These are phyloP conservation scores for Cydia amplana DNA, from an alignment of 1,140 invertebrate genomes.

Conservation along the genomic window DNA sequence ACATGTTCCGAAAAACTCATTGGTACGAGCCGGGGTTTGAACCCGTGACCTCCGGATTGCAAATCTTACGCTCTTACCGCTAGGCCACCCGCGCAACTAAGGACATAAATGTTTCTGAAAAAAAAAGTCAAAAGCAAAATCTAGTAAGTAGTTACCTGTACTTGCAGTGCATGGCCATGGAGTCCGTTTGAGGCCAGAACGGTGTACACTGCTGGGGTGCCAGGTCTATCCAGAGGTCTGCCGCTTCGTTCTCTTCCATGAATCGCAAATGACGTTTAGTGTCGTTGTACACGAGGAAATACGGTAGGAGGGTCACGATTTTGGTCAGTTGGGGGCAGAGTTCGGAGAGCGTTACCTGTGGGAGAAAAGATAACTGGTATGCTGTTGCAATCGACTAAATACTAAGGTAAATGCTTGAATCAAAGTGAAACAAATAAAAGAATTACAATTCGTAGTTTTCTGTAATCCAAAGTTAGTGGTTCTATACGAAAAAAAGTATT, in stretches of 20 bases:
- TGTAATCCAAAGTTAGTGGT: too few species aligned
- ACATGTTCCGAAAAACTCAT: too few species aligned
- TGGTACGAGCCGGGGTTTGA: too few species aligned
- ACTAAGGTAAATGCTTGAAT: neutral
- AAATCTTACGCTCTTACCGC: too few species aligned
- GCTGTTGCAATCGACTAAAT: neutral
- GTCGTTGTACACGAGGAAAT: slow-evolving; percentile 90
- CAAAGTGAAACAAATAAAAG: neutral
- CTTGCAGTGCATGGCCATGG: slow-evolving; percentile 90
- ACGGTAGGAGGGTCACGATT: slow-evolving; percentile 91
- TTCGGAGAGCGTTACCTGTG: slow-evolving; percentile 82
- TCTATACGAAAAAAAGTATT: too few species aligned
- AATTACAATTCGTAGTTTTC: too few species aligned
- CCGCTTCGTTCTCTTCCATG: slow-evolving; percentile 92
- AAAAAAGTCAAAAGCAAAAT: too few species aligned
- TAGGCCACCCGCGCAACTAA: too few species aligned
- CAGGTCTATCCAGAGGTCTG: slow-evolving; percentile 91
- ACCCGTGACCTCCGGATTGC: too few species aligned
- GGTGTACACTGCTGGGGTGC: slow-evolving; percentile 84
- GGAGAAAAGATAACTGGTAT: neutral
- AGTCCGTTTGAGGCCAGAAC: slow-evolving; percentile 91
- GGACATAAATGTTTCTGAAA: too few species aligned
- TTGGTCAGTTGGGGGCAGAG: slow-evolving; percentile 88
- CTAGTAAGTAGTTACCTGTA: too few species aligned
- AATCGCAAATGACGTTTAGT: slow-evolving; percentile 85